These are phyloP conservation scores for Pelagia noctiluca DNA, from an alignment of 30 jellyfish, hydroid and myxozoan genomes.

Conservation along the genomic window DNA sequence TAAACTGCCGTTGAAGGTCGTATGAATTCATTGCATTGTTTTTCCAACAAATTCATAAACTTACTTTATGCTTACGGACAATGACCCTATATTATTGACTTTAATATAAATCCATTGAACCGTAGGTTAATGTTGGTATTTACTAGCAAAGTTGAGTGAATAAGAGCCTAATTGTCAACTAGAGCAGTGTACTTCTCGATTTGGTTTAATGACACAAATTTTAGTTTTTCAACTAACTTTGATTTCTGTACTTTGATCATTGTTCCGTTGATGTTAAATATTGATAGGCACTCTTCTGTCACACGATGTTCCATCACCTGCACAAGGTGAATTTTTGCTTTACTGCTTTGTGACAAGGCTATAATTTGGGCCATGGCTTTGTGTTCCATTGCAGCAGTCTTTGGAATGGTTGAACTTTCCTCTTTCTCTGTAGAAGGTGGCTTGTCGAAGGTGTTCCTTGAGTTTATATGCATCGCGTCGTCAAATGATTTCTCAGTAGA, in stretches of 20 bases:
- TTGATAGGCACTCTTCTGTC: too few species aligned
- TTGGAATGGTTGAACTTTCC: conserved; percentile 35
- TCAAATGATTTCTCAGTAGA: conserved; percentile 52
- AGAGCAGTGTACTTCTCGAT: conserved; percentile 22
- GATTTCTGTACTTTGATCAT: conserved; percentile 44
- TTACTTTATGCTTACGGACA: too few species aligned
- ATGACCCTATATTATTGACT: too few species aligned
- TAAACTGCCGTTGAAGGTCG: too few species aligned
- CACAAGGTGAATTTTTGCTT: conserved; percentile 44
- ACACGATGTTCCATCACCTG: conserved; percentile 32
- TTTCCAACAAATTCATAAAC: too few species aligned
- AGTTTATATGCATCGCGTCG: conserved; percentile 56
- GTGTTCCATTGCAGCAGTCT: conserved; percentile 63
- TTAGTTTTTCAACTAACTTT: conserved; percentile 44
- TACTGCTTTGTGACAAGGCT: conserved; percentile 56
- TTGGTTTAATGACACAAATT: conserved; percentile 42
- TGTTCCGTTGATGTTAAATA: not conserved
- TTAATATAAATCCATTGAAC: too few species aligned
- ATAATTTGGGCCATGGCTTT: conserved; percentile 48
- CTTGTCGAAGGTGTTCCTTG: conserved; percentile 57
- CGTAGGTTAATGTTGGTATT: too few species aligned
- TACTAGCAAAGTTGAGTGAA: too few species aligned
- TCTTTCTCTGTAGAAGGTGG: conserved; percentile 47
- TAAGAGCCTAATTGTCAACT: too few species aligned
- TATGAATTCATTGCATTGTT: too few species aligned